Evolutionary conservation across 2,888 invertebrate species (phyloP).

Genomic region (Cryptus armator): DNA sequence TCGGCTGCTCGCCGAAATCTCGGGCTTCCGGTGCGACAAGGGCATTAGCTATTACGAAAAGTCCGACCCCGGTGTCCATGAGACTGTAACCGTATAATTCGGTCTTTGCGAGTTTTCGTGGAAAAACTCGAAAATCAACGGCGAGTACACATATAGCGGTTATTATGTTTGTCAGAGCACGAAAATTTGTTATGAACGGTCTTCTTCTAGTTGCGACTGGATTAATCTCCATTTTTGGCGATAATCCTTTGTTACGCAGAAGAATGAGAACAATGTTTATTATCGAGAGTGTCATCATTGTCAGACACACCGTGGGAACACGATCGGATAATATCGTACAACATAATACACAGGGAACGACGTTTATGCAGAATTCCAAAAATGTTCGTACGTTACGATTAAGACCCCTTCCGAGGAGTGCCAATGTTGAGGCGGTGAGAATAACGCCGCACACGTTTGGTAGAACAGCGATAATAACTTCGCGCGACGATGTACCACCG

Average conservation of each 20-base stretch:
- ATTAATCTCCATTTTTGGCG: constrained; percentile 28
- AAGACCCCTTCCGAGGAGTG: constrained; percentile 69
- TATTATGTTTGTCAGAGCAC: constrained; percentile 90
- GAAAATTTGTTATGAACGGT: constrained; percentile 88
- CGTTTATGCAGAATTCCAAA: constrained; percentile 79
- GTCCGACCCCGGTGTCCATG: constrained; percentile 98
- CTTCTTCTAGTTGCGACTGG: constrained; percentile 64
- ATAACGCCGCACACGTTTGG: constrained; percentile 78
- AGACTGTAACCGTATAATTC: constrained; percentile 93
- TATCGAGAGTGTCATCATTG: constrained; percentile 74
- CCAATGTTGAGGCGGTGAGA: constrained; percentile 75
- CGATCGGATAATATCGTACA: constrained; percentile 80
- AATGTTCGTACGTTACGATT: constrained; percentile 74
- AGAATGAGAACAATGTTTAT: constrained; percentile 73
- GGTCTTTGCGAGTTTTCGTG: constrained; percentile 94
- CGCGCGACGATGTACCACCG: constrained; percentile 78
- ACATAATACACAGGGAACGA: constrained; percentile 81
- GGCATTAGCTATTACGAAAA: constrained; percentile 94
- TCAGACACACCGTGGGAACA: constrained; percentile 70
- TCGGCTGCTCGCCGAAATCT: constrained; percentile 66
- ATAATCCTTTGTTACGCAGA: constrained; percentile 42
- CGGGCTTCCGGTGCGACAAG: constrained; percentile 88
- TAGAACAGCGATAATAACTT: constrained; percentile 77
- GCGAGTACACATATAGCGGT: constrained; percentile 95
- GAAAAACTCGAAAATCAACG: constrained; percentile 96